Evolutionary conservation across 2,797 vertebrate genomes (phyloP).

Genomic region (Silurus aristotelis): DNA sequence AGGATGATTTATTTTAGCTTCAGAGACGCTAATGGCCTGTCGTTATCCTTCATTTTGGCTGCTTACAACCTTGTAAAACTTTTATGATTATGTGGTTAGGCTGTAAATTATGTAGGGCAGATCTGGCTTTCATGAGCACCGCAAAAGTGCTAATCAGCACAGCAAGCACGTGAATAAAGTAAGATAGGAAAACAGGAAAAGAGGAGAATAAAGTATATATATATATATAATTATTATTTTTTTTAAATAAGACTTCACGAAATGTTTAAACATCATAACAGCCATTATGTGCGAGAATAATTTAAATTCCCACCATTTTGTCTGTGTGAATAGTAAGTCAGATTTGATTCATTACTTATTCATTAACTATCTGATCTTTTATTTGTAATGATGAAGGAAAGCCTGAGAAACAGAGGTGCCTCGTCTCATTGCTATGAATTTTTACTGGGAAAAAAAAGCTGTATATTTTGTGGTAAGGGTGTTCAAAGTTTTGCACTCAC

Average conservation of each 20-base stretch:
- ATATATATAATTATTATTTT: too few relatives aligned
- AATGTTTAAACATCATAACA: neutral
- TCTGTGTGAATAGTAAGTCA: too few relatives aligned
- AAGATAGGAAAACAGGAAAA: neutral
- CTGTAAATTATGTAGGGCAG: conserved; percentile 37
- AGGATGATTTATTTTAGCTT: conserved; percentile 51
- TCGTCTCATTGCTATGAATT: neutral
- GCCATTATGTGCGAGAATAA: too few relatives aligned
- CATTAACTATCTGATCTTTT: neutral
- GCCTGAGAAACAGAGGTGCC: neutral
- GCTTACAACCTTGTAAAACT: conserved; percentile 47
- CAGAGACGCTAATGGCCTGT: conserved; percentile 27
- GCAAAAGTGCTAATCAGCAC: neutral
- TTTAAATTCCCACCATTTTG: too few relatives aligned
- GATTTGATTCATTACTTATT: neutral
- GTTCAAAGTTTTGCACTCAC: neutral
- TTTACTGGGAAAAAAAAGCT: neutral
- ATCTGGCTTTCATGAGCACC: conserved; percentile 5
- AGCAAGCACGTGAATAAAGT: neutral
- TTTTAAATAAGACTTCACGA: too few relatives aligned
- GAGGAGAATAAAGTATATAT: too few relatives aligned
- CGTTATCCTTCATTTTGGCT: conserved; percentile 46
- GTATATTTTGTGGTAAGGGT: neutral
- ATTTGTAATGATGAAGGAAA: neutral
- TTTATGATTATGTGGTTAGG: conserved; percentile 42